Base-by-base conservation (phyloP, 2,113 vertebrate genomes). In the Lepus americanus region DNA sequence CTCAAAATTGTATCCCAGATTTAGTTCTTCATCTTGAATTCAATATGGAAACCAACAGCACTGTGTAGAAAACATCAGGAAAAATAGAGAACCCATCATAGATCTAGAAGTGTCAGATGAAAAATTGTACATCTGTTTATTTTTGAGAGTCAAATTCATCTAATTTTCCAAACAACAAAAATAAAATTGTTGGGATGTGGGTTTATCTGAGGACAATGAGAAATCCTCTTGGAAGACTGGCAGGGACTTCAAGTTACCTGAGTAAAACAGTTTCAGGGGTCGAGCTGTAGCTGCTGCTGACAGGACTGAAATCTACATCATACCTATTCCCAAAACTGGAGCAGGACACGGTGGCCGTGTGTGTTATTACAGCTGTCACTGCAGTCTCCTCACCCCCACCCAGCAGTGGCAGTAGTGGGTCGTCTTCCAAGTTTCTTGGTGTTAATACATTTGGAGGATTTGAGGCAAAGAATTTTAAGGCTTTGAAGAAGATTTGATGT, bases 311-410 rank as follows among this genome's bases (percentile, higher is more conserved):
- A 69, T 1, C 3, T 8, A 7, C 11, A 5, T 8, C 22, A 49
- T 0, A 3, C 0, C 5, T n/a, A 59, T 39, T 64, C 29, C 22
- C 16, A 77, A 19, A 9, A 10, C 7, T 20, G 9, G 10, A 61
- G 16, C 23, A 33, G 17, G 22, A 31, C 29, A 4, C 5, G 49
- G 12, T 14, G 4, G 17, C 33, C 53, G 27, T n/a, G 5, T 33
- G 20, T n/a, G 17, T 29, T 17, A 14, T 17, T 20, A 4, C 14
- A 16, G 82, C 20, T n/a, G 10, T 29, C 1, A 29, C 8, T 12
- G 3, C 44, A n/a, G 9, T 67, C 27, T 33, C 66, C 44, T n/a
- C 10, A n/a, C 14, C 5, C 2, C 55, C 44, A 44, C 3, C 0
- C 8, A 23, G 29, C n/a, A 16, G 20, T 7, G 0, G 6, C 20